A percentile compares a stretch with the other conserved stretches of the same genome.
phyloP scores from a whole-genome alignment of 2,888 invertebrate genomes.

The Parnassius orleans region DNA sequence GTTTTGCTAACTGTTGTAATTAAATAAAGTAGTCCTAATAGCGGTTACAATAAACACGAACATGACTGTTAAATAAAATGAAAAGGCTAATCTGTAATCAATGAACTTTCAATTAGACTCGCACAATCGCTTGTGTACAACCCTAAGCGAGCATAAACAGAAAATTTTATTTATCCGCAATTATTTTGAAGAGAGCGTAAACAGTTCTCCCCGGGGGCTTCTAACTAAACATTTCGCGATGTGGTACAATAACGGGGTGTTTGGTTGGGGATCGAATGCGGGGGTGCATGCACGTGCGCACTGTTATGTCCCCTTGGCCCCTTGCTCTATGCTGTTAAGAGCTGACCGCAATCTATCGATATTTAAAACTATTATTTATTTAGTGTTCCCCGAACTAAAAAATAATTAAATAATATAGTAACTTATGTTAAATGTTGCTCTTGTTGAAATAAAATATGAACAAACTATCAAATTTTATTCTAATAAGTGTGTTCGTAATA shows the following conservation, averaged over 20 bases:
- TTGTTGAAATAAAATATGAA: no score
- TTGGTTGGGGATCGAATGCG: constrained; percentile 49
- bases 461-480: no score
- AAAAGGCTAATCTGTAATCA: constrained; percentile 37
- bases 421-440: no score
- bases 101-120: constrained; percentile 39
- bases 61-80: constrained; percentile 13
- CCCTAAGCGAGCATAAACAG: constrained; percentile 39
- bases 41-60: background rate
- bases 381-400: no score
- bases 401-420: no score
- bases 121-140: constrained; percentile 37
- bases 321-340: constrained; percentile 48
- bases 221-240: constrained; percentile 59
- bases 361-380: constrained; percentile 8
- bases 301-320: constrained; percentile 60
- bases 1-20: no score
- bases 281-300: constrained; percentile 64
- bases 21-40: background rate
- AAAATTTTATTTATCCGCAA: constrained; percentile 71
- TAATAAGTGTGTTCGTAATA: no score
- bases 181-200: constrained; percentile 55
- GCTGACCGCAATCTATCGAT: constrained; percentile 61
- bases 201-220: constrained; percentile 42
- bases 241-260: constrained; percentile 47